These are phyloP conservation scores for Onychorhynchus coronatus DNA, from an alignment of 2,113 vertebrate genomes.

Conservation along the genomic window DNA sequence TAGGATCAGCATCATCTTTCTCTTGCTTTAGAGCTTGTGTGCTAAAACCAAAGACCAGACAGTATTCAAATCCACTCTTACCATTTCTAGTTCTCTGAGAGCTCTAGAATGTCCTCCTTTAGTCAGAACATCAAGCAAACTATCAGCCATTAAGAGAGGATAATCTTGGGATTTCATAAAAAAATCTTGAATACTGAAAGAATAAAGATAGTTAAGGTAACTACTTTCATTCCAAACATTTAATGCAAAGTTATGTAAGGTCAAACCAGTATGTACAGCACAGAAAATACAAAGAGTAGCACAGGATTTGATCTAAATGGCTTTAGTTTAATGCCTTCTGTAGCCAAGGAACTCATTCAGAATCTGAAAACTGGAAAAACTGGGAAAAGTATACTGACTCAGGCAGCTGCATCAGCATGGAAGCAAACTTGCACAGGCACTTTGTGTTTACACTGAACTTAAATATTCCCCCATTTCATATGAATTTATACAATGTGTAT, in stretches of 20 bases:
- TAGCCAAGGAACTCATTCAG: not conserved
- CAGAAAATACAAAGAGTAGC: not conserved
- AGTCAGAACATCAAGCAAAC: constrained; percentile 90
- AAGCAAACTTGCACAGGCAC: not conserved
- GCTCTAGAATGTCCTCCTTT: constrained; percentile 89
- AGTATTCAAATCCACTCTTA: constrained; percentile 65
- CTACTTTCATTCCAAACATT: not conserved
- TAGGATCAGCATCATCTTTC: not conserved
- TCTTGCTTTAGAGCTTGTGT: not conserved
- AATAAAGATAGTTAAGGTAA: not conserved
- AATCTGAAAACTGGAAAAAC: not conserved
- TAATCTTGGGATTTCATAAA: constrained; percentile 88
- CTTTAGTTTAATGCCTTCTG: not conserved
- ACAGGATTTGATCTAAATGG: not conserved
- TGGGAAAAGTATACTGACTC: not conserved
- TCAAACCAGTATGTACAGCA: not conserved
- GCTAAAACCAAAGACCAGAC: not conserved
- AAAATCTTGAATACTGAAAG: constrained; percentile 84
- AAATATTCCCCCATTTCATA: not conserved
- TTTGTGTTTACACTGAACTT: rapidly evolving
- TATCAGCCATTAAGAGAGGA: constrained; percentile 89
- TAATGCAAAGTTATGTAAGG: rapidly evolving
- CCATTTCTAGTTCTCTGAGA: constrained; percentile 78
- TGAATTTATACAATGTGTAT: not conserved
- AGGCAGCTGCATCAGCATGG: not conserved